Base-by-base conservation (phyloP, 1,140 invertebrate species). In the Pissodes strobi region DNA sequence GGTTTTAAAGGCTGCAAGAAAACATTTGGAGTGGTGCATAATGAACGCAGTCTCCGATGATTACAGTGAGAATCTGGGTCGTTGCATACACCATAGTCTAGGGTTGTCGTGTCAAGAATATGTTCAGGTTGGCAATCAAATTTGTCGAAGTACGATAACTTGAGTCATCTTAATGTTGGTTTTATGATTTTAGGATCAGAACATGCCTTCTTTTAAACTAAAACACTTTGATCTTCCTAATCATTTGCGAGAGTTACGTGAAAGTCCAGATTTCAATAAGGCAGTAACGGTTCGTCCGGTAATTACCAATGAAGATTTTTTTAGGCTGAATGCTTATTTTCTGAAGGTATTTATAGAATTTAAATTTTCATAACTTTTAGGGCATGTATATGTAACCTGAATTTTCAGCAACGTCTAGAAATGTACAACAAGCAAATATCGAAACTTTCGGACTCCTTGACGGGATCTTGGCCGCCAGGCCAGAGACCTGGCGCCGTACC, bases 1-100 rank as follows among this genome's bases (percentile, higher is more conserved):
- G 10, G 82, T 94, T 4, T 76, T 94, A 63, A 83, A 83, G 41
- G 86, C 87, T 72, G 83, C 94, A 58, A 85, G 88, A 67, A 79
- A 79, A 22, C 86, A 90, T 75, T 78, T 94, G 58, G 90, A 94
- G 71, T 93, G 91, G 87, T 95, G 93, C 80, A 88, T 92, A 0
- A 87, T 87, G 49, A 93, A 92, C 77, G 87, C 89, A 1, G 88
- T 88, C 71, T 90, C 90, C 1, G 84, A 87, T 48, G 86, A 86
- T 61, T 87, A 91, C 73, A 89, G 89, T 74, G 85, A 92, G 71
- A 94, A 93, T 80, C 82, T 95, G 67, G 93, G 92, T 13, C 81
- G 88, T 66, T 95, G 93, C 76, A 84, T 94, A 23, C 77, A 88
- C 15, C 87, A 92, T 76, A 85, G 87, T 12, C 82, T 84, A 13